phyloP scores from a whole-genome alignment of 2,113 vertebrate species.

The Pagrus major region DNA sequence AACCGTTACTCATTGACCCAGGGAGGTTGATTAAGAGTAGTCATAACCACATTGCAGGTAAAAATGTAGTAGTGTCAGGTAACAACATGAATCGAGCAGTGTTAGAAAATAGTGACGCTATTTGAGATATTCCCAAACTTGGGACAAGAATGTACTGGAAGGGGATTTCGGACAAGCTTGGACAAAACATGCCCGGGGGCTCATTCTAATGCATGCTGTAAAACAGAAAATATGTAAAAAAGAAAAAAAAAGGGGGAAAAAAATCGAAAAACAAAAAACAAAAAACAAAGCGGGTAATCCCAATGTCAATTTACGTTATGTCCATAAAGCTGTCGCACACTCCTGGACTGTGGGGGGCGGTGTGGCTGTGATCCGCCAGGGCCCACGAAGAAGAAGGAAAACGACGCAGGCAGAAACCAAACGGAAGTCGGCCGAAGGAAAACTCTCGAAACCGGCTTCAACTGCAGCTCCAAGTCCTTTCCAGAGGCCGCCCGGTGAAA shows the following conservation, averaged over 20 bases:
- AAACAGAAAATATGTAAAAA: too few relatives aligned
- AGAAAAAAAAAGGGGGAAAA: too few relatives aligned
- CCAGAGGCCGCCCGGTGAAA: neutral
- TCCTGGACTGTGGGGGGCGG: neutral
- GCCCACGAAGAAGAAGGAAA: neutral
- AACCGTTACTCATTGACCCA: neutral
- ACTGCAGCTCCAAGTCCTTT: neutral
- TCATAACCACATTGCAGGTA: too few relatives aligned
- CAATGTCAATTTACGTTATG: too few relatives aligned
- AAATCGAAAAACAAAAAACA: too few relatives aligned
- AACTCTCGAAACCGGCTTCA: neutral
- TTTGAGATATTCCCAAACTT: neutral
- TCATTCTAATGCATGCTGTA: too few relatives aligned
- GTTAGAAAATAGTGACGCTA: neutral
- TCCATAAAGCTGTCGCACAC: fast-evolving
- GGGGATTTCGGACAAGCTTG: too few relatives aligned
- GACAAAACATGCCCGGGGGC: too few relatives aligned
- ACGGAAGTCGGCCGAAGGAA: conserved; percentile 32
- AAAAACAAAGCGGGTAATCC: neutral
- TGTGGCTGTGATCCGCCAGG: neutral
- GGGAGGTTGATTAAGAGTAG: neutral
- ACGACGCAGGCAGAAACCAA: neutral
- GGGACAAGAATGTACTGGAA: neutral
- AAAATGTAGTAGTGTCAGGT: neutral
- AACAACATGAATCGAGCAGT: neutral